These are phyloP conservation scores for Hemibates koningsi DNA, from an alignment of 2,113 vertebrate species.

Conservation along the genomic window DNA sequence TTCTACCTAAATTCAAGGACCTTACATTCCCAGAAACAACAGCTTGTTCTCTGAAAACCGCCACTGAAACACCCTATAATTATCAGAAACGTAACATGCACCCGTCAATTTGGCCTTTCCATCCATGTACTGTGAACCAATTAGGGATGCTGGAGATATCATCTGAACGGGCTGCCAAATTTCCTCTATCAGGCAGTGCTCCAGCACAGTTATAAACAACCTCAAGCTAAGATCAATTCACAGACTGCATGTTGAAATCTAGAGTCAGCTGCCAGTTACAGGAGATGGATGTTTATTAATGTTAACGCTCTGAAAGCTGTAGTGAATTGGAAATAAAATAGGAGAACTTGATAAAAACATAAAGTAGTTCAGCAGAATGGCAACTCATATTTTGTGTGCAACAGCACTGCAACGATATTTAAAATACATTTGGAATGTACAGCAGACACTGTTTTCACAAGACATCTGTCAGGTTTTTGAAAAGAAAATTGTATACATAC, in stretches of 20 bases:
- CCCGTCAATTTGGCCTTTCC: conserved; percentile 36
- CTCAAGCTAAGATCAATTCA: conserved; percentile 18
- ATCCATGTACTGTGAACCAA: conserved; percentile 30
- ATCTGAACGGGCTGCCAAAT: conserved; percentile 1
- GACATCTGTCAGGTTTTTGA: neutral
- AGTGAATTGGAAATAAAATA: neutral
- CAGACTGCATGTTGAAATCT: neutral
- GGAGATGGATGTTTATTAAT: neutral
- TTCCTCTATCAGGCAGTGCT: conserved; percentile 6
- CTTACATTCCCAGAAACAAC: conserved; percentile 36
- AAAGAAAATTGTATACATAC: neutral
- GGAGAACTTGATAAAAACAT: neutral
- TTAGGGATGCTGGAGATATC: conserved; percentile 42
- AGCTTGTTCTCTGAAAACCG: conserved; percentile 28
- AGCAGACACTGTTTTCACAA: neutral
- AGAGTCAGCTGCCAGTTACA: conserved; percentile 9
- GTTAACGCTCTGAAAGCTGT: neutral
- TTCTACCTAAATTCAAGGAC: conserved; percentile 9
- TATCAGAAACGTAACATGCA: conserved; percentile 47
- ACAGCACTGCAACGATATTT: neutral
- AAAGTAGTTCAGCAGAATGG: neutral
- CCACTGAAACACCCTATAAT: conserved; percentile 46
- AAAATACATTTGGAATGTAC: neutral
- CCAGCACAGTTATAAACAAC: neutral
- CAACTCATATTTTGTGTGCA: neutral